Evolutionary conservation across 37 sponge, comb jelly and placozoan species (phyloP), one percentile per base, ranked within the genome.

Genomic region (Oscarella lobularis): DNA sequence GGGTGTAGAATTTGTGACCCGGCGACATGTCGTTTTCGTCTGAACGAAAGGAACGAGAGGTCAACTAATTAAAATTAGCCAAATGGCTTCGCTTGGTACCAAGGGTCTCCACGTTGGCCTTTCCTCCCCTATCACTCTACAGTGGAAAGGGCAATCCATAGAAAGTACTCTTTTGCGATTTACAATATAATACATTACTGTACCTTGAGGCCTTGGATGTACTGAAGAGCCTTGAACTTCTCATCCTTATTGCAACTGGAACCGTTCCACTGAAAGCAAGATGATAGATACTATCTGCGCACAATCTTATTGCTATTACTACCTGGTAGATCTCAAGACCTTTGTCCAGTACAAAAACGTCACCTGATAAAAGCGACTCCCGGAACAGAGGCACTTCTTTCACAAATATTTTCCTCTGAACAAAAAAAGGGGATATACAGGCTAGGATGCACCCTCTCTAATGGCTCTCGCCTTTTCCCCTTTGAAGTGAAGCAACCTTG

Each of bases 221-320:
- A 90, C 74, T 97, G 98, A 2, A 86, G 80, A 35, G 88, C 98
- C 76, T 88, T 97, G 82, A 90, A 85, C 76, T 86, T 87, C 84
- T 97, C 98, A 75, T 97, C 95, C 80, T 97, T 97, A 80, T 97
- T 97, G 76, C 87, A 83, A 0, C 87, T 90, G 65, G 82, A 85
- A 3, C 98, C 98, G 67, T 90, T 87, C 89, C 91, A 97, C 86
- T 94, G n/a, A 81, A 0, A 80, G 81, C 54, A 35, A 38, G 70
- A 74, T 39, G 3, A 32, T 71, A 6, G 27, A 3, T 40, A 37
- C 31, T 31, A 29, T 32, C 1, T 40, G 2, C n/a, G 31, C 1
- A 30, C 27, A 54, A 33, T 54, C 3, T 33, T 29, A 66, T 20
- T 66, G 20, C 4, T 29, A 6, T 35, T 3, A 36, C 40, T 66